A percentile compares a stretch with the other conserved stretches of the same genome.
phyloP scores from a whole-genome alignment of 2,113 vertebrate species.

The Lathamus discolor region DNA sequence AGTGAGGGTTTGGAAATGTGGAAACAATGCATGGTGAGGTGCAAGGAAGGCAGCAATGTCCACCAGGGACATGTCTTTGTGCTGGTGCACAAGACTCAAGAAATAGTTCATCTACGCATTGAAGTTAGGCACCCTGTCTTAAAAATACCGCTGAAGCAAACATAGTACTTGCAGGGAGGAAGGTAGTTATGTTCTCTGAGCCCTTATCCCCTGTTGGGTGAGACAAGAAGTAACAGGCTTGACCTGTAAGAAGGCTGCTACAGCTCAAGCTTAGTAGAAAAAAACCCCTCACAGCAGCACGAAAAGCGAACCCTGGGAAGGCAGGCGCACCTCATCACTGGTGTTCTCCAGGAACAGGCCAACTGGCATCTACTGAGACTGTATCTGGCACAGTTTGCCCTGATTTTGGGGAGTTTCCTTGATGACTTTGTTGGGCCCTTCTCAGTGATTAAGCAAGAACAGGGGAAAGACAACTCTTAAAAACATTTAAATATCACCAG shows the following conservation, averaged over 20 bases:
- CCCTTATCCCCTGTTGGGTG: background rate
- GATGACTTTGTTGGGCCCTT: background rate
- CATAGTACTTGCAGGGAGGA: background rate
- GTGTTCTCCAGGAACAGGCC: background rate
- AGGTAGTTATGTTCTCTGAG: background rate
- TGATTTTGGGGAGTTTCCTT: background rate
- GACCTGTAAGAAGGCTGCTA: background rate
- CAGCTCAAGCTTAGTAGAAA: background rate
- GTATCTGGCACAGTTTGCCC: background rate
- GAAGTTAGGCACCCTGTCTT: background rate
- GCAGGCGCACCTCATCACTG: background rate
- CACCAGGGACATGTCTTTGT: background rate
- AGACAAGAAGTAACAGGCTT: background rate
- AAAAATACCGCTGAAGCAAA: background rate
- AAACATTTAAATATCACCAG: background rate
- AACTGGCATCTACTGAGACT: background rate
- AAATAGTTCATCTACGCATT: background rate
- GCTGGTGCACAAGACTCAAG: background rate
- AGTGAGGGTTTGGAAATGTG: background rate
- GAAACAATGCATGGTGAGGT: rapidly evolving
- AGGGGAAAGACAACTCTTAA: background rate
- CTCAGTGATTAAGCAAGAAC: background rate
- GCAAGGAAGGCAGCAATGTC: rapidly evolving
- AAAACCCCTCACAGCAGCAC: background rate
- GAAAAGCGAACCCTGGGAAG: background rate